Percentiles rank a stretch among this genome's conserved stretches.
Evolutionary conservation across 2,888 invertebrate genomes (phyloP).

Genomic region (Phymatocera aterrima): DNA sequence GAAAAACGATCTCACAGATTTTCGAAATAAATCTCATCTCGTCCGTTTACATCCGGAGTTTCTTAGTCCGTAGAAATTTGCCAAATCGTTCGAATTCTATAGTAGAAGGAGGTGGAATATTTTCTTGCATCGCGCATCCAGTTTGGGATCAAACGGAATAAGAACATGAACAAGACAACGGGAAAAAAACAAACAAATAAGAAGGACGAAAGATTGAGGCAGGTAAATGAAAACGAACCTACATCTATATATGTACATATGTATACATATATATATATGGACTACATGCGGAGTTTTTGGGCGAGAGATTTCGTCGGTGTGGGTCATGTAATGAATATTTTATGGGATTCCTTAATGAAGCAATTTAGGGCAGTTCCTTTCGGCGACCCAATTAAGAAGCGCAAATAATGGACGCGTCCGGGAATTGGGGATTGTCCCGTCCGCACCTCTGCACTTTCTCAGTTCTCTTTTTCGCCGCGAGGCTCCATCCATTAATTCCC

Average conservation of each 20-base stretch:
- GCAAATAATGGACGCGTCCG: slow-evolving; percentile 55
- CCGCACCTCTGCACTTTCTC: slow-evolving; percentile 25
- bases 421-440: slow-evolving; percentile 39
- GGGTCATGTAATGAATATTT: slow-evolving; percentile 41
- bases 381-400: slow-evolving; percentile 60
- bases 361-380: slow-evolving; percentile 48
- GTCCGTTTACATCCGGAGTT: too few species aligned
- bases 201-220: too few species aligned
- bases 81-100: too few species aligned
- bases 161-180: too few species aligned
- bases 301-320: neutral
- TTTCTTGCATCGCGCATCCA: too few species aligned
- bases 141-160: too few species aligned
- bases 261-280: neutral
- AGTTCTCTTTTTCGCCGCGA: slow-evolving; percentile 14
- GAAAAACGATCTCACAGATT: too few species aligned
- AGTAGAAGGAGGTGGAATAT: too few species aligned
- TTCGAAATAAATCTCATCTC: too few species aligned
- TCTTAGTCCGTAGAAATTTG: too few species aligned
- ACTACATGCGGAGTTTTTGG: neutral
- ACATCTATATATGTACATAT: neutral
- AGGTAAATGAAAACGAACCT: too few species aligned
- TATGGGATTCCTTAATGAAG: slow-evolving; percentile 41
- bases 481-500: neutral
- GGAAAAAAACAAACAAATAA: too few species aligned